Percentiles rank a stretch among this genome's conserved stretches.
Evolutionary conservation across 1,140 invertebrate genomes (phyloP).

Genomic region (Sipha flava): DNA sequence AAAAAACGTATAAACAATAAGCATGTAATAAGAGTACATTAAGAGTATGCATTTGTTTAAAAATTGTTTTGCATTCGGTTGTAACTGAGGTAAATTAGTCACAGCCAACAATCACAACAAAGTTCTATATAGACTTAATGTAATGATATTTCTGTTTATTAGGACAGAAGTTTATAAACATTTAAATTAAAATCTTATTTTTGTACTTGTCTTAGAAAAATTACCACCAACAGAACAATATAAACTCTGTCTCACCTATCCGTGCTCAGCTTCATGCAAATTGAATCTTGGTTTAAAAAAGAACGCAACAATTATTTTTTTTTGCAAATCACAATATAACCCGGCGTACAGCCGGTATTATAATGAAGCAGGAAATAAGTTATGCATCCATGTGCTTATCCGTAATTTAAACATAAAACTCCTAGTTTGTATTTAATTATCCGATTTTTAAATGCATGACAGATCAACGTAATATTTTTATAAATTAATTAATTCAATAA

Average conservation of each 20-base stretch:
- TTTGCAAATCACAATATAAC: not conserved
- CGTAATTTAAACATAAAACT: not conserved
- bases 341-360: not conserved
- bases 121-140: too few relatives aligned
- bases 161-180: too few relatives aligned
- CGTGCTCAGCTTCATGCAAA: not conserved
- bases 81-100: too few relatives aligned
- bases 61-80: too few relatives aligned
- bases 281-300: not conserved
- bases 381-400: not conserved
- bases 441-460: not conserved
- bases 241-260: too few relatives aligned
- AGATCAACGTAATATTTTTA: not conserved
- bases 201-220: not conserved
- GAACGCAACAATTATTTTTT: too few relatives aligned
- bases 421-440: not conserved
- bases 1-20: too few relatives aligned
- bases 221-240: not conserved
- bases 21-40: too few relatives aligned
- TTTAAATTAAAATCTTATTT: not conserved
- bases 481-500: not conserved
- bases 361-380: not conserved
- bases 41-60: too few relatives aligned
- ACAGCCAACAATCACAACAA: too few relatives aligned
- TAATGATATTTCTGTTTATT: too few relatives aligned